Conservation (phyloP, 2,113 vertebrate genomes). For the Lampris incognitus region DNA sequence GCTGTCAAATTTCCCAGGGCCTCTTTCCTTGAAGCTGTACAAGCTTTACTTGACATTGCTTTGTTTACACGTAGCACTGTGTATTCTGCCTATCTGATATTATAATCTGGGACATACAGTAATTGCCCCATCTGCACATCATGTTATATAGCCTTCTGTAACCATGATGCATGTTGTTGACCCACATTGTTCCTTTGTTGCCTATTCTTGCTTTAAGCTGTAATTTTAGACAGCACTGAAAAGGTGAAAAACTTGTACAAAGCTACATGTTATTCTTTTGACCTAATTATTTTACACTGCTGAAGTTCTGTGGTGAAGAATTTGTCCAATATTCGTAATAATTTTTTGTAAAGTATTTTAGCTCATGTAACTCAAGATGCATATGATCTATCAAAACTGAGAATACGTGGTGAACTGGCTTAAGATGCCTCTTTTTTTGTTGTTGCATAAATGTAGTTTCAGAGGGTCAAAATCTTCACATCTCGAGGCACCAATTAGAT, state of each 20-base stretch:
- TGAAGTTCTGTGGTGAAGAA: not conserved
- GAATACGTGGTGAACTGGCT: too few species aligned
- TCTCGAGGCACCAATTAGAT: too few species aligned
- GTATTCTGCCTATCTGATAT: not conserved
- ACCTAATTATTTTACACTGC: not conserved
- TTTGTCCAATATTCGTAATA: too few species aligned
- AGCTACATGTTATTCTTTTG: not conserved
- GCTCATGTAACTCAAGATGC: too few species aligned
- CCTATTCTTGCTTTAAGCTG: not conserved
- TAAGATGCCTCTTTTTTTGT: too few species aligned
- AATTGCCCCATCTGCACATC: not conserved
- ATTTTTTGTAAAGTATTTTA: too few species aligned
- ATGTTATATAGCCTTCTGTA: too few species aligned
- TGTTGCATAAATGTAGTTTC: too few species aligned
- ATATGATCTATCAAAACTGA: too few species aligned
- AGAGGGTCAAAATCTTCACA: too few species aligned
- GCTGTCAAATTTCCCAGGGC: not conserved
- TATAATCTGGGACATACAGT: not conserved
- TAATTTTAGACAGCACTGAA: not conserved
- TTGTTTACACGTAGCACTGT: not conserved
- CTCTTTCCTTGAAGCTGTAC: not conserved
- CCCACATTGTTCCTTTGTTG: not conserved
- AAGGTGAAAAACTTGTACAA: not conserved
- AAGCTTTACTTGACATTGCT: not conserved
- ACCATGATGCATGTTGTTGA: not conserved